Evolutionary conservation across 2,888 invertebrate genomes (phyloP).

Genomic region (Melipona bicolor): DNA sequence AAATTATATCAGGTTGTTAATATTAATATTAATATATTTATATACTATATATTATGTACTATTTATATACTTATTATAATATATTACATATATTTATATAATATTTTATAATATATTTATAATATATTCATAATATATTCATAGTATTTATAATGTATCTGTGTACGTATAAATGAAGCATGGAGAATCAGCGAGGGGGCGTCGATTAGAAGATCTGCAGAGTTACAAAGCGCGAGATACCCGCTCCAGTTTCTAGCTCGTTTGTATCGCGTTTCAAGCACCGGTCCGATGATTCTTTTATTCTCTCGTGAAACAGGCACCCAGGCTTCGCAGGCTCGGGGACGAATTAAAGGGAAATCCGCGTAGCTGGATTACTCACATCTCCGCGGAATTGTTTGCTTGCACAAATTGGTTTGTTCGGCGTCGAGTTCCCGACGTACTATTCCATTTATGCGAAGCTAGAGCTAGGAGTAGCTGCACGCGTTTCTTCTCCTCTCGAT

Average conservation of each 20-base stretch:
- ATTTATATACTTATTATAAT: no score
- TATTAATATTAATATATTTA: no score
- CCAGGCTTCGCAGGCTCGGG: background rate
- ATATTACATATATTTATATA: no score
- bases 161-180: background rate
- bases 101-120: no score
- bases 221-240: constrained; percentile 11
- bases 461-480: background rate
- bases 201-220: constrained; percentile 51
- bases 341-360: constrained; percentile 48
- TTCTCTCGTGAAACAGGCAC: constrained; percentile 6
- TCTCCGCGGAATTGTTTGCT: constrained; percentile 70
- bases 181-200: background rate
- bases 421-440: constrained; percentile 74
- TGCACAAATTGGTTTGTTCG: constrained; percentile 71
- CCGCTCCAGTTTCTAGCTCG: constrained; percentile 5
- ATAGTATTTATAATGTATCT: no score
- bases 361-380: constrained; percentile 57
- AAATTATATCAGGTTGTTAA: no score
- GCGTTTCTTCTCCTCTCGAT: constrained; percentile 30
- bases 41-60: no score
- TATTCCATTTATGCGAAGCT: constrained; percentile 72
- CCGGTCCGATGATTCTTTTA: constrained; percentile 15
- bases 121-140: no score
- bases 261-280: constrained; percentile 16